Percentiles rank a stretch among this genome's conserved stretches.
phyloP scores from a whole-genome alignment of 2,113 vertebrate genomes.

The Regulus satrapa region DNA sequence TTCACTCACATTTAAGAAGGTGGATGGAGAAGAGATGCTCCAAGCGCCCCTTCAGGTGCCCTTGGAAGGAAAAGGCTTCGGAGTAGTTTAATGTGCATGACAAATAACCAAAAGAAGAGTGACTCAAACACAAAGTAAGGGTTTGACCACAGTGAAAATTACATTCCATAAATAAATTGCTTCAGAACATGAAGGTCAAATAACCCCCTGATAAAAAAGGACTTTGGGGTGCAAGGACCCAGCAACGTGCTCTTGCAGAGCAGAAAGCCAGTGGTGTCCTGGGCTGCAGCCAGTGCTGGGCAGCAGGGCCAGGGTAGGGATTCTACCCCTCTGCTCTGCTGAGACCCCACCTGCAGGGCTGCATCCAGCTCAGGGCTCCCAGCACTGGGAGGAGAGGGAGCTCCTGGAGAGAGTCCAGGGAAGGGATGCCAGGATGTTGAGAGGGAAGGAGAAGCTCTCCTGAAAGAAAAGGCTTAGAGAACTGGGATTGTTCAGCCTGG shows the following conservation, averaged over 20 bases:
- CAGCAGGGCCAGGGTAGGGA: background rate
- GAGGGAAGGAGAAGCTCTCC: too few species aligned
- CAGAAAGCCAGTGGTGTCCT: accelerated
- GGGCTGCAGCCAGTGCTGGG: background rate
- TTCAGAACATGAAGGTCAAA: background rate
- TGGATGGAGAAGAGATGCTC: accelerated
- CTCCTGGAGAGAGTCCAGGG: accelerated
- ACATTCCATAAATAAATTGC: background rate
- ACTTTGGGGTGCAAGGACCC: background rate
- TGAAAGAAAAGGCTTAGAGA: background rate
- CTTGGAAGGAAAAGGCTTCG: background rate
- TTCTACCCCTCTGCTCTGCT: background rate
- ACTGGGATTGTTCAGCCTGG: background rate
- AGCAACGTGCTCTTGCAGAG: accelerated
- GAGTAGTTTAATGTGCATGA: background rate
- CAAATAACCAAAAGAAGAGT: background rate
- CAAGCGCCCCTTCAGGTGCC: background rate
- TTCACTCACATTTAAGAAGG: background rate
- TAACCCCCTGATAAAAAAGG: background rate
- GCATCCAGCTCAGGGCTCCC: background rate
- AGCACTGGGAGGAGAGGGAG: background rate
- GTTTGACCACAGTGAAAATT: background rate
- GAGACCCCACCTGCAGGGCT: background rate
- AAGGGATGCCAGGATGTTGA: accelerated
- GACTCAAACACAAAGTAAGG: background rate